Evolutionary conservation across 2,888 invertebrate genomes (phyloP).

Genomic region (Eretmocerus hayati): DNA sequence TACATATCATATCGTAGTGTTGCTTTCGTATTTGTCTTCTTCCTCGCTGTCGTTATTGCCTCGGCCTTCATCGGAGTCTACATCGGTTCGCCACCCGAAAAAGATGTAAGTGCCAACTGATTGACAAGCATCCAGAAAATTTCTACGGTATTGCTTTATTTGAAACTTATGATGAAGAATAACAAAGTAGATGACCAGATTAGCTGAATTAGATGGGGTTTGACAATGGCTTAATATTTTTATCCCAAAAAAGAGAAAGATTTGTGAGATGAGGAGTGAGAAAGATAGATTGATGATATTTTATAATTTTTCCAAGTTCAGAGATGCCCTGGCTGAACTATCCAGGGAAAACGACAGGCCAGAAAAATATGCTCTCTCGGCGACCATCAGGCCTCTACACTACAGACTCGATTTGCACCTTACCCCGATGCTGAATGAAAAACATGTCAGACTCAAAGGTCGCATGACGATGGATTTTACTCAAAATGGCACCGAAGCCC

Average conservation of each 20-base stretch:
- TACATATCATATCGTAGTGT: constrained; percentile 57
- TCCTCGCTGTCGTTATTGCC: constrained; percentile 32
- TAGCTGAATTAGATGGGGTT: too few species aligned
- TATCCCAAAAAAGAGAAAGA: too few species aligned
- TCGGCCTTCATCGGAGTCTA: constrained; percentile 38
- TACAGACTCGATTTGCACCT: constrained; percentile 29
- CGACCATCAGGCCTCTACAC: constrained; percentile 29
- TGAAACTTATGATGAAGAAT: too few species aligned
- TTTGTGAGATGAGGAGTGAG: too few species aligned
- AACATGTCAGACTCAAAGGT: constrained; percentile 26
- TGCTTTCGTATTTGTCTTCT: constrained; percentile 29
- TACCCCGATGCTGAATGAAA: not conserved
- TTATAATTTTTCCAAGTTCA: constrained; percentile 2
- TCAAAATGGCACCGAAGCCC: constrained; percentile 25
- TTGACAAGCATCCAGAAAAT: too few species aligned
- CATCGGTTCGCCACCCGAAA: constrained; percentile 29
- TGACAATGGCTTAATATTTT: too few species aligned
- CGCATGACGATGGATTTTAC: constrained; percentile 31
- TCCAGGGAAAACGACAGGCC: constrained; percentile 16
- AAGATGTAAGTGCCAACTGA: constrained; percentile 27
- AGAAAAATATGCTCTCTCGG: constrained; percentile 25
- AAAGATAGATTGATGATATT: too few species aligned
- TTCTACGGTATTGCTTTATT: too few species aligned
- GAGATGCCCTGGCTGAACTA: not conserved
- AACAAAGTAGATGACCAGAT: too few species aligned